Percentiles rank a stretch among this genome's conserved stretches.
Conservation (phyloP, 2,797 vertebrate genomes). For the Gorsachius magnificus region DNA sequence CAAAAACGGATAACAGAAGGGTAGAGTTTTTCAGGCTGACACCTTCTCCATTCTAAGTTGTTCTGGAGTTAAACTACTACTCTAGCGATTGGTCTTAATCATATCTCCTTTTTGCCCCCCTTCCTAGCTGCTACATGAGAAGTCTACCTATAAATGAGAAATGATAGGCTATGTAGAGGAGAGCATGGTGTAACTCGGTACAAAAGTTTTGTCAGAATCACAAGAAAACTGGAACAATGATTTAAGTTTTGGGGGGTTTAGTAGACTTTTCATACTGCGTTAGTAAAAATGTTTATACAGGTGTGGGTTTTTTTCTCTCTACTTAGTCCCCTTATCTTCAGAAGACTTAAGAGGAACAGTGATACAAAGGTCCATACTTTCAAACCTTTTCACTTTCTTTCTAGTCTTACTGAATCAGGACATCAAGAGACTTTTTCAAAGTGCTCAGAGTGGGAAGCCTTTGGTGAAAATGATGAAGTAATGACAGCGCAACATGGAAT, state of each 20-base stretch:
- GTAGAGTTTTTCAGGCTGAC: background rate
- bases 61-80: background rate
- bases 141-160: background rate
- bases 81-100: background rate
- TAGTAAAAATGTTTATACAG: background rate
- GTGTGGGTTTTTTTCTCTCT: background rate
- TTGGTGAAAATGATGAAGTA: background rate
- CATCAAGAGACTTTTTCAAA: background rate
- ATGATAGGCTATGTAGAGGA: background rate
- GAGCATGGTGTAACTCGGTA: background rate
- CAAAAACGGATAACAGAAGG: background rate
- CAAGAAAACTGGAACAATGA: background rate
- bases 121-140: background rate
- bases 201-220: background rate
- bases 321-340: background rate
- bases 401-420: background rate
- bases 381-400: background rate
- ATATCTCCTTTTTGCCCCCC: background rate
- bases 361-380: background rate
- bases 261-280: background rate
- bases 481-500: constrained; percentile 5
- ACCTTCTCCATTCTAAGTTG: background rate
- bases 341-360: background rate
- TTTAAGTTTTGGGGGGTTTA: background rate
- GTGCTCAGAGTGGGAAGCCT: constrained; percentile 17